These are phyloP conservation scores for Sphaerophoria taeniata DNA, from an alignment of 2,888 invertebrate species.

Conservation along the genomic window DNA sequence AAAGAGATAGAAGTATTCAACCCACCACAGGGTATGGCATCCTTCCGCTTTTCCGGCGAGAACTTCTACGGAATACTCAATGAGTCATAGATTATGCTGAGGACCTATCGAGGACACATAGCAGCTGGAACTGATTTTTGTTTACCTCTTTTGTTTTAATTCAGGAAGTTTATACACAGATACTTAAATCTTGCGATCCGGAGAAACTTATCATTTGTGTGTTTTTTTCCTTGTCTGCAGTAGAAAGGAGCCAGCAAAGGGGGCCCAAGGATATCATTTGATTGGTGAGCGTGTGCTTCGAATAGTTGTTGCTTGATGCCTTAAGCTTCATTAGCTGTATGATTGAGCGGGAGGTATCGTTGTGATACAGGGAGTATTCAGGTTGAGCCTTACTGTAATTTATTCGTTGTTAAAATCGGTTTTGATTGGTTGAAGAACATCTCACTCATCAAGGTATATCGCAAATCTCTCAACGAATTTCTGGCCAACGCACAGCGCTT, in stretches of 20 bases:
- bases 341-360: background rate
- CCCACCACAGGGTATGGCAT: conserved; percentile 24
- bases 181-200: conserved; percentile 25
- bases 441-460: no score
- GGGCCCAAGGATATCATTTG: conserved; percentile 51
- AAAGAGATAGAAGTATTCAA: conserved; percentile 35
- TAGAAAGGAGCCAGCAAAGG: conserved; percentile 30
- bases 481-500: no score
- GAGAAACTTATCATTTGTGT: conserved; percentile 1
- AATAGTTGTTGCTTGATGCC: conserved; percentile 29
- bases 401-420: no score
- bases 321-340: conserved; percentile 19
- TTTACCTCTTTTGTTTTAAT: conserved; percentile 66
- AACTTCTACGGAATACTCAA: conserved; percentile 50
- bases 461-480: no score
- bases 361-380: background rate
- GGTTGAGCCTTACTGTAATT: background rate
- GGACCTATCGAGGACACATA: conserved; percentile 59
- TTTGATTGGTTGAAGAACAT: no score
- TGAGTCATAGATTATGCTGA: conserved; percentile 69
- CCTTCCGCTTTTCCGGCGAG: conserved; percentile 29
- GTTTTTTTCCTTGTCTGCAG: conserved; percentile 4
- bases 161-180: conserved; percentile 56
- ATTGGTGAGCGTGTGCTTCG: conserved; percentile 49
- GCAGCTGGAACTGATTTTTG: conserved; percentile 63